Evolutionary conservation across 2,797 vertebrate species (phyloP).

Genomic region (Helicolenus hilgendorfi): DNA sequence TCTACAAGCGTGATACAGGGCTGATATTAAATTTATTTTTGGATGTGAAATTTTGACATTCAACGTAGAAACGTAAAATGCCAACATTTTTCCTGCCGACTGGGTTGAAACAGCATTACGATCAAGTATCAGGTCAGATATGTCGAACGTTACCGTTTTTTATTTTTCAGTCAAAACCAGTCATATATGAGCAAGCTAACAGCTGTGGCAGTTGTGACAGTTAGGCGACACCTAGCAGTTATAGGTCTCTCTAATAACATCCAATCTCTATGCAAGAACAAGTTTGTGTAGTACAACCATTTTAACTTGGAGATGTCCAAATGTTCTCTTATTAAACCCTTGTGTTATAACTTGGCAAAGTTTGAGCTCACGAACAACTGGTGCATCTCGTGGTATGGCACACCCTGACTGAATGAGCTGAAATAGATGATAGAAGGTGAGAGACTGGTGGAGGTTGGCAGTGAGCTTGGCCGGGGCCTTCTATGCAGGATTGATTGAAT

Average conservation of each 20-base stretch:
- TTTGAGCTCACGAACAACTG: not conserved
- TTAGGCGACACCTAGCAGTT: not conserved
- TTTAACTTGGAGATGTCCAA: not conserved
- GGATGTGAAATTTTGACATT: no score
- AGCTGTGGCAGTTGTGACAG: not conserved
- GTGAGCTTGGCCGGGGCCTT: conserved; percentile 15
- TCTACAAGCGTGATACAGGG: not conserved
- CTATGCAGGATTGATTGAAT: conserved; percentile 70
- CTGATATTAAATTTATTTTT: no score
- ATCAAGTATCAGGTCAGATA: not conserved
- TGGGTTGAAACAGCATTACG: not conserved
- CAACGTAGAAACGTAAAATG: no score
- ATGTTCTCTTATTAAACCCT: not conserved
- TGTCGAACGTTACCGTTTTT: not conserved
- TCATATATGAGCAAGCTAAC: not conserved
- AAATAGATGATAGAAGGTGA: conserved; percentile 23
- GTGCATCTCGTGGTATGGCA: not conserved
- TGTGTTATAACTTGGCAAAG: not conserved
- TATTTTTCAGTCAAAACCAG: not conserved
- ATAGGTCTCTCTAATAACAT: not conserved
- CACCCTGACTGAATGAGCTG: not conserved
- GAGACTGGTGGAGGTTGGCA: conserved; percentile 21
- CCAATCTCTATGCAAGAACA: not conserved
- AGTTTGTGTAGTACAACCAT: not conserved
- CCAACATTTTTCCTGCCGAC: not conserved